Conservation (phyloP, 2,888 invertebrate genomes). For the Steinernema hermaphroditum region DNA sequence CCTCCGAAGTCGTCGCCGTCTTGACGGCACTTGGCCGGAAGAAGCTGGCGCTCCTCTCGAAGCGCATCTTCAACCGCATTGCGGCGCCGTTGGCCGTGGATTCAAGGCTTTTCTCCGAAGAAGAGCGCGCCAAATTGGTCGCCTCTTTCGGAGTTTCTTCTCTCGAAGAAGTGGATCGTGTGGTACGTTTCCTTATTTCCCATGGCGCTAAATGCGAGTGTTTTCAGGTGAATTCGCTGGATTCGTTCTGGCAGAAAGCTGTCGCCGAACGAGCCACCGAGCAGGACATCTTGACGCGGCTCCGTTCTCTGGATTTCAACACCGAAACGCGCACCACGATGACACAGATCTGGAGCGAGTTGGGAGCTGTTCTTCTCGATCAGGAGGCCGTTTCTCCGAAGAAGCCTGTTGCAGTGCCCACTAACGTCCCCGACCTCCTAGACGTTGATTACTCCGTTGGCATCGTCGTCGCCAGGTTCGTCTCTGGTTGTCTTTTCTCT, state of each 20-base stretch:
- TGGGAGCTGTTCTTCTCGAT: neutral
- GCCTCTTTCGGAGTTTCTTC: slow-evolving; percentile 13
- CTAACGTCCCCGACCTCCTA: neutral
- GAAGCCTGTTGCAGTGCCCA: neutral
- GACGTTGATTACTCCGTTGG: slow-evolving; percentile 13
- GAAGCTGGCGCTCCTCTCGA: slow-evolving; percentile 21
- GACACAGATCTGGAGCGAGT: slow-evolving; percentile 11
- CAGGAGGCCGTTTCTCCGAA: neutral
- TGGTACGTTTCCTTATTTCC: neutral
- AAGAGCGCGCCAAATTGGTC: neutral
- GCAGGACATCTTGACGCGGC: neutral
- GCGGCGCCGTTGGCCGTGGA: neutral
- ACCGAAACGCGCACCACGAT: neutral
- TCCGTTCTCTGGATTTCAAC: neutral
- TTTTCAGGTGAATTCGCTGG: slow-evolving; percentile 14
- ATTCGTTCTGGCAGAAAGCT: neutral
- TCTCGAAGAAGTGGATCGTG: neutral
- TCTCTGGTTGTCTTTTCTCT: neutral
- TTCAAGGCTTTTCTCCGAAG: slow-evolving; percentile 18
- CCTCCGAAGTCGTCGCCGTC: neutral
- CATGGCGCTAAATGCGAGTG: too few species aligned
- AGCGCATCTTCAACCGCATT: slow-evolving; percentile 9
- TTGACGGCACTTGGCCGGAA: neutral
- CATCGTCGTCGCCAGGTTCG: slow-evolving; percentile 16
- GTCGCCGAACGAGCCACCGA: neutral